Evolutionary conservation across 2,797 vertebrate species (phyloP).

Genomic region (Sebastes iracundus): DNA sequence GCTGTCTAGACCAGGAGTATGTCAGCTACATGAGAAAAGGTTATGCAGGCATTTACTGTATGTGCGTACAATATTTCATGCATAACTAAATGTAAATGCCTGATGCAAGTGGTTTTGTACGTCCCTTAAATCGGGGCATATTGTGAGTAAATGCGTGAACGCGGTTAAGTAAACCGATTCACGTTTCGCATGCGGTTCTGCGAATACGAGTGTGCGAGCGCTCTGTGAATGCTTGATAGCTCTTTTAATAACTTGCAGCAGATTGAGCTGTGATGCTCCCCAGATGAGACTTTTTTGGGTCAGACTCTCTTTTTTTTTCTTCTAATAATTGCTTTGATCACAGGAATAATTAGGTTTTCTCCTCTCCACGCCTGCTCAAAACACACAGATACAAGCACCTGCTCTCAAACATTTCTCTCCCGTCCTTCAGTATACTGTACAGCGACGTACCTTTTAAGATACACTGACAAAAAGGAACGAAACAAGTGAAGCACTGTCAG

Average conservation of each 20-base stretch:
- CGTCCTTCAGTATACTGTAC: not conserved
- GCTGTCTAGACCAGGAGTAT: not conserved
- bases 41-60: not conserved
- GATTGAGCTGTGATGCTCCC: constrained; percentile 71
- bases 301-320: constrained; percentile 46
- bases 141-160: not conserved
- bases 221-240: constrained; percentile 41
- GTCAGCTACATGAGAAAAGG: not conserved
- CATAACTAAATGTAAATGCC: constrained; percentile 9
- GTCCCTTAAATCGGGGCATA: not conserved
- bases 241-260: constrained; percentile 65
- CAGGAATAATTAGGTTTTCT: constrained; percentile 70
- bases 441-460: constrained; percentile 1
- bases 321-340: constrained; percentile 78
- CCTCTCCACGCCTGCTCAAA: constrained; percentile 9
- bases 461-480: not conserved
- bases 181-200: constrained; percentile 16
- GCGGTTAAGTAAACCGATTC: not conserved
- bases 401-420: constrained; percentile 10
- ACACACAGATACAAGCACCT: constrained; percentile 25
- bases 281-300: constrained; percentile 76
- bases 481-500: constrained; percentile 11
- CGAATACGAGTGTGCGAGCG: constrained; percentile 28
- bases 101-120: not conserved
- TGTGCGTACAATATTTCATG: constrained; percentile 6